Conservation (phyloP, 2,797 vertebrate species). For the Poecile montanus region DNA sequence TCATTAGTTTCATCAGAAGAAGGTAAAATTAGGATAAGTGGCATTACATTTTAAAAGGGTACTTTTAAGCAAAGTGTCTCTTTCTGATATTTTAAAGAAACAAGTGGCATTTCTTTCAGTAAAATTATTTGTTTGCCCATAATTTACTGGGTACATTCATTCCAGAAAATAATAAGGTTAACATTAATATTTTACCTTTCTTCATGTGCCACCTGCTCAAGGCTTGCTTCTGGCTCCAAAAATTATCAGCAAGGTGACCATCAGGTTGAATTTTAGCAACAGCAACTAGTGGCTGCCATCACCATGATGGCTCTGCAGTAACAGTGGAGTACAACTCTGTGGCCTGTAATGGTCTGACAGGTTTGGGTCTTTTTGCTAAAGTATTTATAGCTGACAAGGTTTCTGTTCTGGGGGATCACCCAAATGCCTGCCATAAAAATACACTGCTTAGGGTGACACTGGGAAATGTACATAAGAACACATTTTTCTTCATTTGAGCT, state of each 20-base stretch:
- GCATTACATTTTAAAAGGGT: not conserved
- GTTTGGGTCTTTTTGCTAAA: not conserved
- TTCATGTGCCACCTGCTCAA: not conserved
- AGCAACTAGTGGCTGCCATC: not conserved
- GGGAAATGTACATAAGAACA: not conserved
- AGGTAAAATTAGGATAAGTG: not conserved
- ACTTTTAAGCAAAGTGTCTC: not conserved
- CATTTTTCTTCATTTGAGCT: not conserved
- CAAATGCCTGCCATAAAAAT: not conserved
- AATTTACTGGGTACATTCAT: not conserved
- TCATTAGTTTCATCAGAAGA: not conserved
- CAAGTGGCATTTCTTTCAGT: not conserved
- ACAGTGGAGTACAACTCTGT: not conserved
- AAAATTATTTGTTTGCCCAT: not conserved
- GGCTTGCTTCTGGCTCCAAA: not conserved
- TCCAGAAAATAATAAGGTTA: not conserved
- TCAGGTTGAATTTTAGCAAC: not conserved
- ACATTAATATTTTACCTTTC: not conserved
- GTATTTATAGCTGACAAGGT: not conserved
- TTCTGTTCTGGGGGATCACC: not conserved
- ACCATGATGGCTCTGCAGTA: not conserved
- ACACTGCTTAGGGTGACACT: not conserved
- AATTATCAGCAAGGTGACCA: not conserved
- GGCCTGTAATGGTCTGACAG: not conserved
- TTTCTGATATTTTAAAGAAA: not conserved